Percentiles rank a stretch among this genome's conserved stretches.
These are phyloP conservation scores for Hoplostethus atlanticus DNA, from an alignment of 2,797 vertebrate species.

Conservation along the genomic window DNA sequence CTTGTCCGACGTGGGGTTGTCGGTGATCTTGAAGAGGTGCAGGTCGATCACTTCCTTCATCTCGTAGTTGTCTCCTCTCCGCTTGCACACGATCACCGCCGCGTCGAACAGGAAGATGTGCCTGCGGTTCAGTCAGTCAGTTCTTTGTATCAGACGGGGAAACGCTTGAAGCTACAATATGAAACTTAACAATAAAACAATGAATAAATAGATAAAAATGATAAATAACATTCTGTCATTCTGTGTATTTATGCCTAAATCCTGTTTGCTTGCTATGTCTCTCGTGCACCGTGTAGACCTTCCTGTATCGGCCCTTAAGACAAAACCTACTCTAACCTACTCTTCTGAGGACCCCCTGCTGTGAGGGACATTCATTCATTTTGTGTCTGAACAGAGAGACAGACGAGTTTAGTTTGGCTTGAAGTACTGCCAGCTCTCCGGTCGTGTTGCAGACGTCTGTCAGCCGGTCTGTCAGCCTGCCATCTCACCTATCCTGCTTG, in stretches of 20 bases:
- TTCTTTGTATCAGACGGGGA: background rate
- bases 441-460: conserved; percentile 30
- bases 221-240: background rate
- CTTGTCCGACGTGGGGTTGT: conserved; percentile 96
- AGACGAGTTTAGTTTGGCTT: conserved; percentile 2
- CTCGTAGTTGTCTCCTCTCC: conserved; percentile 96
- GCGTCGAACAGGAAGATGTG: conserved; percentile 98
- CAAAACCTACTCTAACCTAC: too few species aligned
- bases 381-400: background rate
- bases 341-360: too few species aligned
- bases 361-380: background rate
- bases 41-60: conserved; percentile 98
- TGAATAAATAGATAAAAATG: background rate
- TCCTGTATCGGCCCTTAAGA: too few species aligned
- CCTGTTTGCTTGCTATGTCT: too few species aligned
- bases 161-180: background rate
- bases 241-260: background rate
- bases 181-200: background rate
- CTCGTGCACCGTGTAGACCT: too few species aligned
- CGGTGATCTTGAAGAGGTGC: conserved; percentile 95
- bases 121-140: conserved; percentile 74
- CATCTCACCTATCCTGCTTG: conserved; percentile 95
- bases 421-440: conserved; percentile 3
- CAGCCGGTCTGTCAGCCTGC: background rate
- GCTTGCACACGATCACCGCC: conserved; percentile 95